A percentile compares a stretch with the other conserved stretches of the same genome.
Evolutionary conservation across 2,888 invertebrate species (phyloP).

Genomic region (Drosophila mimica): DNA sequence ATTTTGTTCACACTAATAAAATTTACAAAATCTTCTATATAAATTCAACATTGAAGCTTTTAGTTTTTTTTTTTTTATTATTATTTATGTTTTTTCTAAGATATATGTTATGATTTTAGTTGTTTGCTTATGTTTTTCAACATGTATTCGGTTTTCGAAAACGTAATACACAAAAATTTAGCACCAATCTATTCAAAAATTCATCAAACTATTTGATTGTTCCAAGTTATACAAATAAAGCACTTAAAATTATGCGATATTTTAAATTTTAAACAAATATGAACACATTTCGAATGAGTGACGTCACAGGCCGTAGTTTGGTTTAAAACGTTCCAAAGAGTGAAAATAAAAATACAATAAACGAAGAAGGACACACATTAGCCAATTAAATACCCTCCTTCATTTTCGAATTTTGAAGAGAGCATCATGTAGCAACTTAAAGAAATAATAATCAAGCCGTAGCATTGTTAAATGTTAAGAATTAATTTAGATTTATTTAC

Average conservation of each 20-base stretch:
- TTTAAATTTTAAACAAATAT: constrained; percentile 53
- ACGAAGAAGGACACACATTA: constrained; percentile 9
- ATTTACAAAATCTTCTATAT: constrained; percentile 78
- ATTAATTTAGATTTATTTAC: constrained; percentile 78
- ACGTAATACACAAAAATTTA: constrained; percentile 77
- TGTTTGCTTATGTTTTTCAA: constrained; percentile 38
- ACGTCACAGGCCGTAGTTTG: constrained; percentile 30
- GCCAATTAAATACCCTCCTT: constrained; percentile 7
- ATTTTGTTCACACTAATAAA: constrained; percentile 66
- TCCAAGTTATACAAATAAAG: constrained; percentile 80
- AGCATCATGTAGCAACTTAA: constrained; percentile 53
- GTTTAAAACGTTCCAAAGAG: constrained; percentile 26
- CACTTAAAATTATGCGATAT: constrained; percentile 70
- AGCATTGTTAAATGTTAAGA: constrained; percentile 58
- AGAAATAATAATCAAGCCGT: constrained; percentile 71
- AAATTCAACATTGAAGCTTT: constrained; percentile 78
- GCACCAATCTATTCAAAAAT: constrained; percentile 84
- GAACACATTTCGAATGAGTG: constrained; percentile 66
- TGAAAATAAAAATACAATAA: constrained; percentile 1
- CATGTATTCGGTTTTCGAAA: constrained; percentile 51
- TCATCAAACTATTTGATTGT: constrained; percentile 83
- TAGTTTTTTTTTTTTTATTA: constrained; percentile 40
- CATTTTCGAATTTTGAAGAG: constrained; percentile 22
- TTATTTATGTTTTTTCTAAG: constrained; percentile 31
- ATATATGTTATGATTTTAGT: constrained; percentile 39